Base-by-base conservation (phyloP, 2,113 vertebrate genomes). In the Lanius ludovicianus region DNA sequence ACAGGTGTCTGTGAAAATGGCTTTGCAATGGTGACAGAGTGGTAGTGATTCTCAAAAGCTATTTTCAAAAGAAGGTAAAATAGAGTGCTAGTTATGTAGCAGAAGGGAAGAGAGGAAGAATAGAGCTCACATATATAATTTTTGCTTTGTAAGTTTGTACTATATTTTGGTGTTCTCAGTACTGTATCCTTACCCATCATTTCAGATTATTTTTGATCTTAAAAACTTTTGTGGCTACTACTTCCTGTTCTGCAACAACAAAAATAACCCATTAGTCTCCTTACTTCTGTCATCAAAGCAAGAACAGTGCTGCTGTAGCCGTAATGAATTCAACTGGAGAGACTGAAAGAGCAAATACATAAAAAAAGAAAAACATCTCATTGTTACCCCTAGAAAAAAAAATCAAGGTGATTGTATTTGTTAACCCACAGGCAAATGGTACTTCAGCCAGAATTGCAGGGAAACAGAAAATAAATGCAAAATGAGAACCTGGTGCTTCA, bases 391-490 rank as follows among this genome's bases (percentile, higher is more conserved):
- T 87, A 68, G 33, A 93, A 87, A 65, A 4, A 60, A 4, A 60
- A 76, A 79, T 94, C 83, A 85, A 70, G 24, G 62, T 89, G 20
- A n/a, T 80, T 93, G 7, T 77, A 10, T 75, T 84, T 93, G 65
- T 12, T 89, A 67, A 85, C 60, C 15, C 21, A 68, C 10, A 80
- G 47, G 30, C 13, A 81, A 76, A 76, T 52, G 20, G 5, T 47
- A 67, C 50, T 75, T 59, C 68, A 92, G 59, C 14, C 5, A 7
- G 13, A 91, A 64, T 44, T 86, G 28, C 44, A 80, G 70, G 20
- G 70, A 95, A 95, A 69, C 53, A 82, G 87, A 91, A 91, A 94
- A 19, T 46, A 94, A 87, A 52, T 63, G 64, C 62, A 64, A 90
- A 95, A 84, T 6, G 53, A 68, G 70, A 41, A 50, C 21, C 46